These are phyloP conservation scores for Coptodon rendalli DNA, from an alignment of 2,113 vertebrate species.

Conservation along the genomic window DNA sequence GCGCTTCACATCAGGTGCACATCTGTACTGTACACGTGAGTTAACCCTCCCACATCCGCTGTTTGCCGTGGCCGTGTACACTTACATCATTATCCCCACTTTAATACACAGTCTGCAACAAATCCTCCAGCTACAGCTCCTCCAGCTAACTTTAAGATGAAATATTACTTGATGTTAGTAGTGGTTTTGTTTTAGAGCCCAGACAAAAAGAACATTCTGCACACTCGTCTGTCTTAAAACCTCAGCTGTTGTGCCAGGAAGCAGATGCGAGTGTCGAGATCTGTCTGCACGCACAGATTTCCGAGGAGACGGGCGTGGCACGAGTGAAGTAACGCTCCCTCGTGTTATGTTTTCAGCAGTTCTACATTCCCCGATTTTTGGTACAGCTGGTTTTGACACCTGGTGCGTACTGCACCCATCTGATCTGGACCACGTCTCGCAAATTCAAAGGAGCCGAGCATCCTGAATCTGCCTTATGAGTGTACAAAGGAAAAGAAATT, in stretches of 20 bases:
- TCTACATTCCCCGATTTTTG: not conserved
- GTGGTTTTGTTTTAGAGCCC: not conserved
- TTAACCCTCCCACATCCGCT: not conserved
- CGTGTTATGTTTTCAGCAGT: not conserved
- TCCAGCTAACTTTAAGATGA: not conserved
- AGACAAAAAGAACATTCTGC: not conserved
- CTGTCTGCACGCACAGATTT: not conserved
- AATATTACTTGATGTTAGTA: not conserved
- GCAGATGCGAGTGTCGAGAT: not conserved
- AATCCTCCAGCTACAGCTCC: not conserved
- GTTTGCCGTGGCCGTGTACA: not conserved
- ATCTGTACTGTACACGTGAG: not conserved
- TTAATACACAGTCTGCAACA: not conserved
- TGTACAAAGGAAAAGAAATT: not conserved
- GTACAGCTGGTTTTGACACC: not conserved
- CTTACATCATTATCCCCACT: not conserved
- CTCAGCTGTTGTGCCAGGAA: not conserved
- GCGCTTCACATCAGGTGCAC: not conserved
- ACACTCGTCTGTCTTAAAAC: not conserved
- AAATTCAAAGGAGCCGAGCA: not conserved
- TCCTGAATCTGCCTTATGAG: not conserved
- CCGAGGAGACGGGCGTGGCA: not conserved
- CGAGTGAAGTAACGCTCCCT: not conserved
- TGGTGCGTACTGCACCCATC: not conserved
- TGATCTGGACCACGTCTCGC: not conserved